These are phyloP conservation scores for Sylvilagus floridanus DNA, from an alignment of 2,797 vertebrate genomes.

Conservation along the genomic window DNA sequence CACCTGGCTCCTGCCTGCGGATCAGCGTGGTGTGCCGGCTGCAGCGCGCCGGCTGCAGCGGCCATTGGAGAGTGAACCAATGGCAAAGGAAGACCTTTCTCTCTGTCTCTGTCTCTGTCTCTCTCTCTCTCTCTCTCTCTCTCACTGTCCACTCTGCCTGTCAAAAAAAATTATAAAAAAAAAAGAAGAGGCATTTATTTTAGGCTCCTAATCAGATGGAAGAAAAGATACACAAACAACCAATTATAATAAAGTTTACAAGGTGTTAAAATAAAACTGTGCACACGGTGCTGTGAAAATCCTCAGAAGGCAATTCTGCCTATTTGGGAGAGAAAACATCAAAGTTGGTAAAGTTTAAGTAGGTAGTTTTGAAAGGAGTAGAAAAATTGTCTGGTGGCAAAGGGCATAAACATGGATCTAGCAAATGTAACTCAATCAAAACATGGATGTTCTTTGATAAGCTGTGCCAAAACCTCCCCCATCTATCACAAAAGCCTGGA, in stretches of 20 bases:
- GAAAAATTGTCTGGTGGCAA: neutral
- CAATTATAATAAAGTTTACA: neutral
- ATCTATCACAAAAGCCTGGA: neutral
- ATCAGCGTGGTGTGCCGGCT: too few relatives aligned
- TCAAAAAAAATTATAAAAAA: too few relatives aligned
- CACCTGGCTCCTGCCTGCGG: too few relatives aligned
- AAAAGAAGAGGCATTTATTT: neutral
- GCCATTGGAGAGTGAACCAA: too few relatives aligned
- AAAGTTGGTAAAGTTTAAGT: neutral
- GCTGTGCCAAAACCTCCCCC: neutral
- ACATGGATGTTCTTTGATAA: neutral
- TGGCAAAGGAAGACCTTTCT: too few relatives aligned
- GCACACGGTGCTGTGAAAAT: neutral
- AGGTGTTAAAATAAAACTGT: neutral
- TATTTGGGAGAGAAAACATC: neutral
- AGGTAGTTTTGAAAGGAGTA: slow-evolving; percentile 4
- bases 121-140: too few relatives aligned
- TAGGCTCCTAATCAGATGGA: neutral
- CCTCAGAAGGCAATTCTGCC: neutral
- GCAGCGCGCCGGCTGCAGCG: too few relatives aligned
- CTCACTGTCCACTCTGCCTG: too few relatives aligned
- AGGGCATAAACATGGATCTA: neutral
- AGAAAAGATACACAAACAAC: neutral
- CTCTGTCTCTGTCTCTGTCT: too few relatives aligned
- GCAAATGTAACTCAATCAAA: slow-evolving; percentile 25